Base-by-base conservation (phyloP, 2,113 vertebrate genomes). In the Mesoclemmys tuberculata region DNA sequence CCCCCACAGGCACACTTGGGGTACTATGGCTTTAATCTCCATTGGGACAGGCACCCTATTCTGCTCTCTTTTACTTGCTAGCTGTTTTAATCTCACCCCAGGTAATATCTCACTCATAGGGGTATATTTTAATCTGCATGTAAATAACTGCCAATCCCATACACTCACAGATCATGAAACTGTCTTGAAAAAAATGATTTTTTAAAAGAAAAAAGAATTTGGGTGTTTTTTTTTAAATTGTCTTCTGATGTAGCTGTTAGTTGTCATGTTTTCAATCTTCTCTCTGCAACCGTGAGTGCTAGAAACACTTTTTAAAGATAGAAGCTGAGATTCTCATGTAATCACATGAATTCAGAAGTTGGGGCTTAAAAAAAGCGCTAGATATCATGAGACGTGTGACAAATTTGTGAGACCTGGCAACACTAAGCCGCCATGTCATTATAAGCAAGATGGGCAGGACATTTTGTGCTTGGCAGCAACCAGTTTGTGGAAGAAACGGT, bases 391-490 rank as follows among this genome's bases (percentile, higher is more conserved):
- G 84, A 80, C 87, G 11, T 44, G 0, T 24, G 54, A 38, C 38
- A 61, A 83, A 83, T 49, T 74, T 84, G 84, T 35, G 84, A 82
- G 80, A 75, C 74, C 90, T 83, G 55, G 19, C 46, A 24, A 35
- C 35, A n/a, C 18, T 6, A 41, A 83, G 64, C 31, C 35, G n/a
- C 49, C 16, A 51, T 22, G 0, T 82, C 49, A 24, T n/a, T 71
- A 18, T 5, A 38, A 82, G 84, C 29, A 85, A 91, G 83, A 77
- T 48, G 51, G 68, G 46, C 2, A 3, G 31, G 35, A 81, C 1
- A 12, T 88, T 71, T 82, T 92, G 90, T 14, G 78, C 92, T 90
- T 87, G 87, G 84, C 79, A 93, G 85, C 46, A 2, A 5, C 31
- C 24, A 54, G 77, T 22, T 41, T 85, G 44, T 27, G 80, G 58